These are phyloP conservation scores for Saccopteryx leptura DNA, from an alignment of 2,113 vertebrate species.

Conservation along the genomic window DNA sequence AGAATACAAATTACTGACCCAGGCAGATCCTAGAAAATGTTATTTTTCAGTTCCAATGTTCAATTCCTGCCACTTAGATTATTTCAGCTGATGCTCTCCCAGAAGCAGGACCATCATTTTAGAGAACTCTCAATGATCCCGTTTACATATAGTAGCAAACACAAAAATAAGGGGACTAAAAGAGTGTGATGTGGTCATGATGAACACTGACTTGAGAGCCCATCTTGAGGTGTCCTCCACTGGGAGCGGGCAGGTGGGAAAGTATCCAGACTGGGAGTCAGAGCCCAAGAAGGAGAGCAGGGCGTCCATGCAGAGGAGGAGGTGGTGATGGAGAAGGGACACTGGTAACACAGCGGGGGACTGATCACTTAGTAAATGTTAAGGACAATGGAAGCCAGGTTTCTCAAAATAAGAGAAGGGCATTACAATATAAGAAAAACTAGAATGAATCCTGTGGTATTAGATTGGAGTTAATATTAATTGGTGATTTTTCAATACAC, in stretches of 20 bases:
- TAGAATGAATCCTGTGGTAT: background rate
- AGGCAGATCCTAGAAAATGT: conserved; percentile 3
- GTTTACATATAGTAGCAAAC: background rate
- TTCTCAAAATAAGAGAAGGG: background rate
- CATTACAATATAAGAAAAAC: conserved; percentile 19
- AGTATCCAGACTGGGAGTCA: background rate
- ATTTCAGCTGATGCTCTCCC: conserved; percentile 46
- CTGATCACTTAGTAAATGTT: background rate
- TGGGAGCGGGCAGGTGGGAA: background rate
- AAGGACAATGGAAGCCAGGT: background rate
- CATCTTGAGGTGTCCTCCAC: background rate
- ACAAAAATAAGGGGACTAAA: background rate
- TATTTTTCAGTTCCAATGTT: conserved; percentile 37
- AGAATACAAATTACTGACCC: conserved; percentile 63
- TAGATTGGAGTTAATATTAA: conserved; percentile 6
- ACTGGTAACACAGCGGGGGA: background rate
- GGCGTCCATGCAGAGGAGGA: background rate
- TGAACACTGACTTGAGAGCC: conserved; percentile 19
- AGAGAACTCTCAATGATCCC: conserved; percentile 5
- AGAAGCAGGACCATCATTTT: background rate
- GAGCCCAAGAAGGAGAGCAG: conserved; percentile 19
- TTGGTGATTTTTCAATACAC: background rate
- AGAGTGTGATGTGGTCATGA: background rate
- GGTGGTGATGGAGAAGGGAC: background rate
- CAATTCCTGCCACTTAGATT: conserved; percentile 19